These are phyloP conservation scores for Amiota communis DNA, from an alignment of 2,888 invertebrate species.

Conservation along the genomic window DNA sequence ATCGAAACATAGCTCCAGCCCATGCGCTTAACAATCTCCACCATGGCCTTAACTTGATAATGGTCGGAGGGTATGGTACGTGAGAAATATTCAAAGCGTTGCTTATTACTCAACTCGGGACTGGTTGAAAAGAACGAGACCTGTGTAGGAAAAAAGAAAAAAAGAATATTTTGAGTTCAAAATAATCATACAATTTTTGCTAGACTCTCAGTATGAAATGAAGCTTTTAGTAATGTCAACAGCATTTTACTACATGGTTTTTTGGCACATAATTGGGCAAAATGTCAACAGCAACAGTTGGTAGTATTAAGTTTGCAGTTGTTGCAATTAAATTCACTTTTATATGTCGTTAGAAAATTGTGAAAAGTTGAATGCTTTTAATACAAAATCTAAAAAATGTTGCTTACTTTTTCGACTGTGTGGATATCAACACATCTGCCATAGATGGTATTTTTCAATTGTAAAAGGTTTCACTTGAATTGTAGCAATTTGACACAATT, in stretches of 20 bases:
- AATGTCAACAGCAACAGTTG: slow-evolving; percentile 11
- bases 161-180: background rate
- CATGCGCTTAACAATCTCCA: slow-evolving; percentile 89
- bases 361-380: background rate
- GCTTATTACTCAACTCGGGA: slow-evolving; percentile 93
- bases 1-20: slow-evolving; percentile 96
- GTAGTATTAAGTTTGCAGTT: background rate
- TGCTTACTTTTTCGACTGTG: too few species aligned
- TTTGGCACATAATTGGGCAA: slow-evolving; percentile 27
- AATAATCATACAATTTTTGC: too few species aligned
- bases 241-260: background rate
- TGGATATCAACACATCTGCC: too few species aligned
- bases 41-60: slow-evolving; percentile 95
- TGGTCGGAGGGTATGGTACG: slow-evolving; percentile 95
- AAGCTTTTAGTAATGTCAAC: background rate
- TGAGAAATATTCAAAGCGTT: slow-evolving; percentile 94
- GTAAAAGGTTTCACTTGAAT: too few species aligned
- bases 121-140: slow-evolving; percentile 97
- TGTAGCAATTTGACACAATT: too few species aligned
- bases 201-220: background rate
- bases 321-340: too few species aligned
- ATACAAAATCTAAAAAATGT: too few species aligned
- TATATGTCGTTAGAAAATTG: background rate
- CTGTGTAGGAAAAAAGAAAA: slow-evolving; percentile 73
- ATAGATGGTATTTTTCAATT: too few species aligned